A percentile compares a stretch with the other conserved stretches of the same genome.
Conservation (phyloP, 2,888 invertebrate species). For the Cephus pulcher region DNA sequence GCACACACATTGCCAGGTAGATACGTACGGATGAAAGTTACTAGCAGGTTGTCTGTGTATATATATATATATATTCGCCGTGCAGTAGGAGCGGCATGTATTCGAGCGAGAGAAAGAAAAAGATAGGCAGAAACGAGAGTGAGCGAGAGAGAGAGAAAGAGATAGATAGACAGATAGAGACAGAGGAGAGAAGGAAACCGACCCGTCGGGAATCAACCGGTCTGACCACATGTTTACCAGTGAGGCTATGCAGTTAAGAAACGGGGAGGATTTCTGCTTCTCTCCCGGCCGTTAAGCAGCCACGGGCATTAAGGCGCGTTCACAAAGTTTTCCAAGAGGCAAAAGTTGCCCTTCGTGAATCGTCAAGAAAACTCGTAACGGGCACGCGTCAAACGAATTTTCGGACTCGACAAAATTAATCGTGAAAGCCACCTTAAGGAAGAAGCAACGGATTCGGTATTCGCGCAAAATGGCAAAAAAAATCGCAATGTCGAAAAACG, state of each 20-base stretch:
- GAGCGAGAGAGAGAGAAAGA: conserved; percentile 17
- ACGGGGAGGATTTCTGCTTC: not conserved
- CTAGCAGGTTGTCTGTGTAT: not conserved
- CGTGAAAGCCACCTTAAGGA: no score
- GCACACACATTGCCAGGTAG: conserved; percentile 2
- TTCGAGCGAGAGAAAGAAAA: conserved; percentile 9
- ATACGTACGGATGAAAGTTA: conserved; percentile 8
- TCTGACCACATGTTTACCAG: conserved; percentile 58
- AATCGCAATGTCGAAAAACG: not conserved
- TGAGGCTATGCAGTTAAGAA: conserved; percentile 29
- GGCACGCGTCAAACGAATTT: not conserved
- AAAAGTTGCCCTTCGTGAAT: not conserved
- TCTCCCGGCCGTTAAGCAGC: not conserved
- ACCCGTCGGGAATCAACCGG: conserved; percentile 49
- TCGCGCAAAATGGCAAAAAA: not conserved
- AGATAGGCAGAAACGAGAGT: conserved; percentile 6
- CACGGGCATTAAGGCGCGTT: not conserved
- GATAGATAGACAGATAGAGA: conserved; percentile 5
- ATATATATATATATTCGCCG: not conserved
- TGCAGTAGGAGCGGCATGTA: conserved; percentile 7
- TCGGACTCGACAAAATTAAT: not conserved
- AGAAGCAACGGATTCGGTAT: no score
- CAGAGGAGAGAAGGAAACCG: not conserved
- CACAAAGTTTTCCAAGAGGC: not conserved
- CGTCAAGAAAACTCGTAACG: not conserved